phyloP scores from a whole-genome alignment of 2,888 invertebrate genomes.

The Nephrotoma appendiculata region DNA sequence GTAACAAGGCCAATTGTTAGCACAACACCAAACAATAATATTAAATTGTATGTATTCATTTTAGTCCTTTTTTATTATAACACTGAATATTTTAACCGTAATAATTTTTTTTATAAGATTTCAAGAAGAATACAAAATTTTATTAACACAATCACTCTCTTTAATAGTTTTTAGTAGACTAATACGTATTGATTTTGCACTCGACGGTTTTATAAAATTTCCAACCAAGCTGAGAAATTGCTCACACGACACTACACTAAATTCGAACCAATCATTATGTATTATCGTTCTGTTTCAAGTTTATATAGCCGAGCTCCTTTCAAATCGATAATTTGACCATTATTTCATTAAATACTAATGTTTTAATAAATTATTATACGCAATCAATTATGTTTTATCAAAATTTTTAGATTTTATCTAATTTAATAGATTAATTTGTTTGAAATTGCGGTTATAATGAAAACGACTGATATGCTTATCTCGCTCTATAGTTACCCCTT shows the following conservation, averaged over 20 bases:
- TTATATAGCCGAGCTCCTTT: not conserved
- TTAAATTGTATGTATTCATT: not conserved
- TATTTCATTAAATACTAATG: not conserved
- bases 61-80: not conserved
- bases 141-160: not conserved
- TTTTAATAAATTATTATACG: not conserved
- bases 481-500: not conserved
- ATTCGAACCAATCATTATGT: not conserved
- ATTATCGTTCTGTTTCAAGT: not conserved
- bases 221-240: conserved; percentile 1
- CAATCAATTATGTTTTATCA: not conserved
- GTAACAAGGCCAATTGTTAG: not conserved
- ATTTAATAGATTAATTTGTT: not conserved
- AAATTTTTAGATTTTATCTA: not conserved
- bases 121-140: not conserved
- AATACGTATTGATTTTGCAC: conserved; percentile 3
- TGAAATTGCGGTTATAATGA: not conserved
- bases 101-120: not conserved
- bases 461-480: not conserved
- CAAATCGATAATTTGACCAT: not conserved
- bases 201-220: conserved; percentile 3
- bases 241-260: conserved; percentile 7
- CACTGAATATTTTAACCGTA: not conserved
- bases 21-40: not conserved
- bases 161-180: not conserved